Evolutionary conservation across 2,113 vertebrate species (phyloP), one percentile per base, ranked within the genome.

Genomic region (Typhlomys cinereus): DNA sequence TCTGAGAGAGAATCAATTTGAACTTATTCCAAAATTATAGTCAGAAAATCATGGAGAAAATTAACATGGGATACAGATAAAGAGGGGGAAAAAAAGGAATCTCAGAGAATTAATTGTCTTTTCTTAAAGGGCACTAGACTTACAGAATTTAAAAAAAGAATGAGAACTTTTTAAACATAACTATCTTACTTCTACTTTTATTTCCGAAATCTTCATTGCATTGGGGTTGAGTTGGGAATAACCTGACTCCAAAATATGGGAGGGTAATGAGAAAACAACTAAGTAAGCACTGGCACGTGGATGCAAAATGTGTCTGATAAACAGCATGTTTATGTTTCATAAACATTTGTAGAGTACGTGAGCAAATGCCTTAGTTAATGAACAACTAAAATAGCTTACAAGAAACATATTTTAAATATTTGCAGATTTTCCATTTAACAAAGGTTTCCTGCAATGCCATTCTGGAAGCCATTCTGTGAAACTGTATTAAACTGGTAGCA

Each of bases 31-130:
- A 36, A 75, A 94, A 6, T 75, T 61, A 8, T 41, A 62, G 1
- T 73, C n/a, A 31, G 9, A 85, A 91, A 91, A 95, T 85, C 94
- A 88, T 66, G 41, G 62, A 76, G 87, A 90, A 93, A 96, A 95
- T 94, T 93, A 89, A 78, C 88, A 67, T 27, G 31, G 7, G 34
- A 82, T 31, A 12, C 54, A 57, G 8, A 57, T 21, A 57, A 31
- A 36, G 75, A 91, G 18, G 39, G 44, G 76, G 25, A 78, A 90
- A 83, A 62, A 94, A 50, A 93, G 78, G 2, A 92, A 48, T 36
- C 70, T 69, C 39, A 21, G 27, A 88, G 36, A 87, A 83, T 69
- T 71, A 79, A 86, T 85, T 31, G 10, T 90, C 91, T 64, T 29
- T 92, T 62, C 1, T n/a, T 36, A 91, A 78, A 95, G 50, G 94